Conservation (phyloP, 1,140 invertebrate genomes). For the Laupala kohalensis region DNA sequence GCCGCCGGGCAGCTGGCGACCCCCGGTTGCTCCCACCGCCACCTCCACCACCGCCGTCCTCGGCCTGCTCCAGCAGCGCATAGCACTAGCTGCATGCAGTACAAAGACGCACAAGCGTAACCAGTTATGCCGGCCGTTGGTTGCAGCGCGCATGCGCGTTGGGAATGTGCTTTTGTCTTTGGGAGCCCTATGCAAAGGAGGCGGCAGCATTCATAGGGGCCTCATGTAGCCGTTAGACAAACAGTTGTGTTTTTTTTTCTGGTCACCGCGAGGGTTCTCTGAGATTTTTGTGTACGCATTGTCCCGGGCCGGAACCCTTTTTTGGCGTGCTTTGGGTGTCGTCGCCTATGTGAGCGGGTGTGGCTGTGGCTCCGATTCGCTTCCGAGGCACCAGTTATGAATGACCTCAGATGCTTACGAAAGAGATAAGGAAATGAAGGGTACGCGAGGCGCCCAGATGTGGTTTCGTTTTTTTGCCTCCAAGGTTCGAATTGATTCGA, state of each 20-base stretch:
- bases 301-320: no score
- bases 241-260: not conserved
- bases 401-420: no score
- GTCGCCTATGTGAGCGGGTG: no score
- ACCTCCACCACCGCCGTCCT: no score
- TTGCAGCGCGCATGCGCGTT: not conserved
- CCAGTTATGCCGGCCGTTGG: not conserved
- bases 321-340: not conserved
- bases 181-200: not conserved
- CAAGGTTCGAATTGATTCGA: no score
- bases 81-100: no score
- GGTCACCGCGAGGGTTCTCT: not conserved
- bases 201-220: not conserved
- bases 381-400: no score
- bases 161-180: not conserved
- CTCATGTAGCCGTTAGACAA: not conserved
- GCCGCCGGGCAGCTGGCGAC: no score
- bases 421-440: no score
- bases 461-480: no score
- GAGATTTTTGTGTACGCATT: not conserved
- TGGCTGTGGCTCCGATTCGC: no score
- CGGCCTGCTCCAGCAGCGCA: not conserved
- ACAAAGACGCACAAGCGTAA: not conserved
- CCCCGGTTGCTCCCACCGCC: not conserved
- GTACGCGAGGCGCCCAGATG: no score